These are phyloP conservation scores for Malachius bipustulatus DNA, from an alignment of 2,888 invertebrate genomes.

Conservation along the genomic window DNA sequence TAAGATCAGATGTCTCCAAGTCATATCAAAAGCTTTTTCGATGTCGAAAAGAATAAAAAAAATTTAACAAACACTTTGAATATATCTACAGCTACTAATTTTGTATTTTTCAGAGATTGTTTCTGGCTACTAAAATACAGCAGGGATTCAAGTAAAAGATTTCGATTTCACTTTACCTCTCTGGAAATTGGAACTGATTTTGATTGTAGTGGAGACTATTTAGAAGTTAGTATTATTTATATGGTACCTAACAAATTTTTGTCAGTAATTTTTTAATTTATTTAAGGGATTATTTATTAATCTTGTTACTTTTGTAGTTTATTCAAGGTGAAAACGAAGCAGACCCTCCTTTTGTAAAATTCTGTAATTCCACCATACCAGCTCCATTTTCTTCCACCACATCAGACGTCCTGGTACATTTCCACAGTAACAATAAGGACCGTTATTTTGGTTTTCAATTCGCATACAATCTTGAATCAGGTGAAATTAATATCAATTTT, in stretches of 20 bases:
- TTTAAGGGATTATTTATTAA: too few species aligned
- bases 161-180: too few species aligned
- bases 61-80: too few species aligned
- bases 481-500: slow-evolving; percentile 38
- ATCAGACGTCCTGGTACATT: slow-evolving; percentile 52
- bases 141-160: too few species aligned
- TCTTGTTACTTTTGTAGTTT: not conserved
- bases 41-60: too few species aligned
- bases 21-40: slow-evolving; percentile 1
- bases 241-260: too few species aligned
- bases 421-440: slow-evolving; percentile 70
- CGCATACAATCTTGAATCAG: slow-evolving; percentile 57
- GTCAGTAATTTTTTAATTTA: too few species aligned
- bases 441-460: slow-evolving; percentile 78
- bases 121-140: slow-evolving; percentile 64
- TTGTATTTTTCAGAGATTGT: slow-evolving; percentile 50
- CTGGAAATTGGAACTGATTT: too few species aligned
- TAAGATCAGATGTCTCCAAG: not conserved
- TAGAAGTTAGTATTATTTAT: too few species aligned
- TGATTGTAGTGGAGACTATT: too few species aligned
- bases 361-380: slow-evolving; percentile 65
- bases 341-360: slow-evolving; percentile 41
- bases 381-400: slow-evolving; percentile 58
- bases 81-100: not conserved
- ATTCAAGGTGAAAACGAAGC: not conserved